Evolutionary conservation across 1,140 invertebrate genomes (phyloP), one percentile per base, ranked within the genome.

Genomic region (Hyposmocoma kahamanoa): DNA sequence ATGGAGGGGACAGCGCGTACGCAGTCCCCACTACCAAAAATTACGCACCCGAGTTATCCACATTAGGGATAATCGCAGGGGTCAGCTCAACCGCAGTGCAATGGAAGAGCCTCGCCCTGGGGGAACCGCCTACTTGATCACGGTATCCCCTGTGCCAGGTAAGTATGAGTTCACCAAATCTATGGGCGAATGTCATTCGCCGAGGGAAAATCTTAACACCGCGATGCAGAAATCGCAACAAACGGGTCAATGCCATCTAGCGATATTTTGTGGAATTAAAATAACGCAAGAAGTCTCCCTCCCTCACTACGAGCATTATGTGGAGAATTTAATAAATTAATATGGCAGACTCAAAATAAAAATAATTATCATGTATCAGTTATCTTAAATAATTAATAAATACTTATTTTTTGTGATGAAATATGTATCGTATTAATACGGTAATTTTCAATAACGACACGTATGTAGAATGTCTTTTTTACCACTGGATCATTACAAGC

Each of bases 201-300:
- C 8, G 2, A 13, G 28, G 13, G 1, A 13, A 30, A 10, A 30
- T 30, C 28, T 30, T 13, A 30, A 30, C 28, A 28, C 17, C 13
- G 17, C 11, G 38, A 4, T 44, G 24, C 10, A 24, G 11, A 45
- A 6, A 2, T 30, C 13, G 10, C 10, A 10, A 6, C 28, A 13
- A 30, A n/a, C 28, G 28, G 19, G 21, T 13, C 63, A 65, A 39
- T 61, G 47, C 2, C 56, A 62, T 49, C 65, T 62, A n/a, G n/a
- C n/a, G n/a, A n/a, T n/a, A n/a, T n/a, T n/a, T n/a, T n/a, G n/a
- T n/a, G n/a, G n/a, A n/a, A n/a, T n/a, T n/a, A n/a, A n/a, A n/a
- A n/a, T n/a, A n/a, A n/a, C n/a, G n/a, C n/a, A n/a, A n/a, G n/a
- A n/a, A n/a, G n/a, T n/a, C n/a, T n/a, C n/a, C n/a, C n/a, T n/a